phyloP scores from a whole-genome alignment of 2,888 invertebrate genomes.

The Melinopterus prodromus region DNA sequence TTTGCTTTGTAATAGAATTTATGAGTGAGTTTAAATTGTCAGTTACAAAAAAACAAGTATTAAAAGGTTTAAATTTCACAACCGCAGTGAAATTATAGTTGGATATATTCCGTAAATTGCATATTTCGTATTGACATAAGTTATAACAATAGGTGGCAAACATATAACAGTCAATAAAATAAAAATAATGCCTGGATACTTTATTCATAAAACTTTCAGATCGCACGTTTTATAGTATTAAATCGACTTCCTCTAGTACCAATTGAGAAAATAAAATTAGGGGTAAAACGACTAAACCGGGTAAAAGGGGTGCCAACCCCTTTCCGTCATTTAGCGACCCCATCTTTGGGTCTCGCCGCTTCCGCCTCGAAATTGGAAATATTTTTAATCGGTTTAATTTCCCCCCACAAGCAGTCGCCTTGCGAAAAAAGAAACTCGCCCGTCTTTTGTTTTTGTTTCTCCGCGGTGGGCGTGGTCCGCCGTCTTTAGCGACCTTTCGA shows the following conservation, averaged over 20 bases:
- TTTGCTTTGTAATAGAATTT: no score
- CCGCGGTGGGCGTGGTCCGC: neutral
- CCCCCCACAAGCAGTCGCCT: neutral
- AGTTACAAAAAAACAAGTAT: no score
- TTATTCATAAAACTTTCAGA: no score
- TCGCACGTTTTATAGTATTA: no score
- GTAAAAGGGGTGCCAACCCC: neutral
- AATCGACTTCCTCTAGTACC: neutral
- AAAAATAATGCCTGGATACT: no score
- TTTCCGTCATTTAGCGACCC: neutral
- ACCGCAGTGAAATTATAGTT: no score
- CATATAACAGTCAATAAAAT: no score
- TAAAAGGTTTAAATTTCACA: no score
- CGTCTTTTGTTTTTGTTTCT: neutral
- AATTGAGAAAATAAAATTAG: neutral
- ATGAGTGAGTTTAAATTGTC: no score
- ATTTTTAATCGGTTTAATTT: neutral
- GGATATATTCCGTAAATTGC: no score
- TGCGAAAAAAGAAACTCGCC: neutral
- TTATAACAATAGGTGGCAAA: no score
- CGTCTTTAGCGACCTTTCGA: neutral
- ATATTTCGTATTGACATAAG: no score
- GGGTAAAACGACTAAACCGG: neutral
- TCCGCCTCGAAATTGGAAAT: neutral
- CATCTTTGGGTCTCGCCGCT: neutral